phyloP scores from a whole-genome alignment of 2,797 vertebrate genomes.

The Amphiprion clarkii region DNA sequence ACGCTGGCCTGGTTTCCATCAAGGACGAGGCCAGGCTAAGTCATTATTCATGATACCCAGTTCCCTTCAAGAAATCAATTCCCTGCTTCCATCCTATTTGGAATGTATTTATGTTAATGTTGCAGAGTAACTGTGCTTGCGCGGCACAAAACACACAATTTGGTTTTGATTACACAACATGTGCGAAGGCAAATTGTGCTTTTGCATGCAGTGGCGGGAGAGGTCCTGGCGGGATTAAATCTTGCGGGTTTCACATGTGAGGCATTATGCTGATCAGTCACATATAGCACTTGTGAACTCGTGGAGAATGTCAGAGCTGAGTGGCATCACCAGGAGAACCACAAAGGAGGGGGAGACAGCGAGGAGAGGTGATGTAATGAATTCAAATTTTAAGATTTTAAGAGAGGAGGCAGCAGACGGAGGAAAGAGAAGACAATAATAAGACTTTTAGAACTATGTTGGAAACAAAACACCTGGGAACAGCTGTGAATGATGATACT shows the following conservation, averaged over 20 bases:
- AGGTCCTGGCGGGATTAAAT: conserved; percentile 38
- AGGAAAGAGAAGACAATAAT: not conserved
- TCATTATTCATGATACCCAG: conserved; percentile 67
- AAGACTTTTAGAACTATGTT: not conserved
- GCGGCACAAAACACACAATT: conserved; percentile 61
- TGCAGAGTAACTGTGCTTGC: conserved; percentile 40
- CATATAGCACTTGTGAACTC: conserved; percentile 16
- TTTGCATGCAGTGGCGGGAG: conserved; percentile 46
- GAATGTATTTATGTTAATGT: conserved; percentile 68
- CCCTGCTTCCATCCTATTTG: conserved; percentile 52
- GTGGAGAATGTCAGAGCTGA: conserved; percentile 27
- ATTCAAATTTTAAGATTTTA: not conserved
- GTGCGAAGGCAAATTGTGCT: conserved; percentile 45
- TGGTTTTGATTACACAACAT: conserved; percentile 62
- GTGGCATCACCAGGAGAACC: conserved; percentile 3
- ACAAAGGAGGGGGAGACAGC: not conserved
- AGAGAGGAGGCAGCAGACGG: not conserved
- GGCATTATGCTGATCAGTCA: conserved; percentile 51
- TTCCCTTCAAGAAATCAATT: conserved; percentile 69
- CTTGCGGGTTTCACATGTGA: conserved; percentile 39
- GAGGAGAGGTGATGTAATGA: not conserved
- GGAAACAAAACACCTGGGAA: conserved; percentile 9
- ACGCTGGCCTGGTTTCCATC: conserved; percentile 55
- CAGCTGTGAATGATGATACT: not conserved
- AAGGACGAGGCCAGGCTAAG: conserved; percentile 44